Percentiles rank a stretch among this genome's conserved stretches.
These are phyloP conservation scores for Muscicapa striata DNA, from an alignment of 2,797 vertebrate species.

Conservation along the genomic window DNA sequence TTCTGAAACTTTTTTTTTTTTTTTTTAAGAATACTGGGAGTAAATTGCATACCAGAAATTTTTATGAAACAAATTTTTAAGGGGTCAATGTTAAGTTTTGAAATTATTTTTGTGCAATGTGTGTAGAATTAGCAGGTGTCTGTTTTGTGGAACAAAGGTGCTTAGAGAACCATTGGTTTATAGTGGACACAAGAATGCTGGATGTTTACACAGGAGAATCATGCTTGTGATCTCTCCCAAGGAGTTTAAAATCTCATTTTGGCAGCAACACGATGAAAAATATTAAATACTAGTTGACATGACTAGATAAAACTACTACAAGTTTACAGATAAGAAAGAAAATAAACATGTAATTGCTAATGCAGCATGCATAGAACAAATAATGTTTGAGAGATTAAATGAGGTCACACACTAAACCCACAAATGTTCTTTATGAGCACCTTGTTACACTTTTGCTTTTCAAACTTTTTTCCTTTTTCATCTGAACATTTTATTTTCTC, in stretches of 20 bases:
- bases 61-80: background rate
- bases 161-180: background rate
- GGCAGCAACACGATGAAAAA: background rate
- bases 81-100: background rate
- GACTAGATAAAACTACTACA: background rate
- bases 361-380: background rate
- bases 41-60: background rate
- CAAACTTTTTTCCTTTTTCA: background rate
- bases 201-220: background rate
- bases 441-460: background rate
- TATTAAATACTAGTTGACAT: background rate
- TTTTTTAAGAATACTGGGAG: background rate
- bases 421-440: background rate
- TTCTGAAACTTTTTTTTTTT: background rate
- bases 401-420: background rate
- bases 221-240: background rate
- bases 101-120: background rate
- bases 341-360: background rate
- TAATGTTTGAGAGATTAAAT: background rate
- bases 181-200: background rate
- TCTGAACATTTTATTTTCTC: background rate
- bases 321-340: background rate
- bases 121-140: background rate
- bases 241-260: background rate
- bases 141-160: background rate